phyloP scores from a whole-genome alignment of 2,113 vertebrate species.

The Neolamprologus ventralis region DNA sequence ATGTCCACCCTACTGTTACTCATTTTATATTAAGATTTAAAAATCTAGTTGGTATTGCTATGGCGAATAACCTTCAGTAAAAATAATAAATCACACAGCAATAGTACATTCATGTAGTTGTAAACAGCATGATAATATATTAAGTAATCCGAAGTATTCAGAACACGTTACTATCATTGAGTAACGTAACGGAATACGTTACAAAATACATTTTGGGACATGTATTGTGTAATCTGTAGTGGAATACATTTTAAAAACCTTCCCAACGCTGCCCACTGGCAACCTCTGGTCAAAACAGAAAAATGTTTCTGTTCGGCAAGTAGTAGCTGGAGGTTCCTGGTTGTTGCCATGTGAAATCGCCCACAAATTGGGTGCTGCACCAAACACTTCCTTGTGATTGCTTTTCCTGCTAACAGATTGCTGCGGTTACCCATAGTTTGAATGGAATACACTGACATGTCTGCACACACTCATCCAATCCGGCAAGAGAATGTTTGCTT shows the following conservation, averaged over 20 bases:
- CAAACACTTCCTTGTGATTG: background rate
- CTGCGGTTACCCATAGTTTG: background rate
- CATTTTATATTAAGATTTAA: background rate
- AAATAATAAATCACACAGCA: accelerated
- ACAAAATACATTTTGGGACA: accelerated
- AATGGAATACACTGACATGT: background rate
- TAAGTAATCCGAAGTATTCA: background rate
- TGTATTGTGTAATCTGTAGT: background rate
- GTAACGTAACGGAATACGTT: background rate
- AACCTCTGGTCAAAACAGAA: background rate
- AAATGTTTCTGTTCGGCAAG: background rate
- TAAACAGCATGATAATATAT: background rate
- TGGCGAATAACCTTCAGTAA: background rate
- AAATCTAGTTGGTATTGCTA: background rate
- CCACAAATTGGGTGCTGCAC: background rate
- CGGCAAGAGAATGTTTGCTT: background rate
- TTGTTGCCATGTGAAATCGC: background rate
- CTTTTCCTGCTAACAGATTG: background rate
- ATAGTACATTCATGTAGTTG: background rate
- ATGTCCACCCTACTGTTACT: background rate
- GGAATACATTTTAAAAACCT: background rate
- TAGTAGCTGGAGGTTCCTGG: background rate
- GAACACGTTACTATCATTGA: background rate
- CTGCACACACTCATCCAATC: background rate
- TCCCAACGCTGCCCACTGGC: background rate